Evolutionary conservation across 2,888 invertebrate species (phyloP), one percentile per base, ranked within the genome.

Genomic region (Dinocampus coccinellae): DNA sequence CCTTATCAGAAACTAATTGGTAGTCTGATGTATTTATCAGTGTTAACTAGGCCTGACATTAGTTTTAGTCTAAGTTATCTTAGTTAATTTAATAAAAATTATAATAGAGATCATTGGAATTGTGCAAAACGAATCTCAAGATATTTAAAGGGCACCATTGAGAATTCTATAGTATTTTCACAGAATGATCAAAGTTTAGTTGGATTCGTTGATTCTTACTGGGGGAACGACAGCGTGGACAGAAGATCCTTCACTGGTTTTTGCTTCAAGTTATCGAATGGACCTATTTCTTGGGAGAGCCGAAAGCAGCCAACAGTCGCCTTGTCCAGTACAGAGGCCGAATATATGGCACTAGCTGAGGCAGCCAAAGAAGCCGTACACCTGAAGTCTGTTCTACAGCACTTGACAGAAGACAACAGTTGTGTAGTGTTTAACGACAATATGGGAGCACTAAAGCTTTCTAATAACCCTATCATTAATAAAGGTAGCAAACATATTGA

Each of bases 31-130:
- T 74, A 71, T 10, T 29, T 60, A 13, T 24, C 70, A 3, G 60
- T 70, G 10, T 52, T 55, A 16, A 73, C 69, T 24, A 34, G 73
- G 39, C 73, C 66, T 20, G 70, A 70, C 22, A 73, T 70, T 33
- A 22, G 66, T 20, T 66, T 61, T 52, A 53, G 64, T 0, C 65
- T 71, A 10, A 65, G 55, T 36, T 70, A 61, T 16, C 29, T 73
- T 7, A 70, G 70, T 10, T 63, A 71, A 52, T 73, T 71, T 33
- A 65, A 64, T 42, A 55, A 42, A 53, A 42, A 65, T 52, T 52
- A 16, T 57, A 61, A 26, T 3, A 36, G 13, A 0, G 61, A 55
- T 13, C 73, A 73, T 57, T 73, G 73, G 73, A 16, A 52, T 16
- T 52, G 39, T 26, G 70, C 71, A 13, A 73, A 73, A 29, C 62